Evolutionary conservation across 2,113 vertebrate genomes (phyloP).

Genomic region (Melanostigma gelatinosum): DNA sequence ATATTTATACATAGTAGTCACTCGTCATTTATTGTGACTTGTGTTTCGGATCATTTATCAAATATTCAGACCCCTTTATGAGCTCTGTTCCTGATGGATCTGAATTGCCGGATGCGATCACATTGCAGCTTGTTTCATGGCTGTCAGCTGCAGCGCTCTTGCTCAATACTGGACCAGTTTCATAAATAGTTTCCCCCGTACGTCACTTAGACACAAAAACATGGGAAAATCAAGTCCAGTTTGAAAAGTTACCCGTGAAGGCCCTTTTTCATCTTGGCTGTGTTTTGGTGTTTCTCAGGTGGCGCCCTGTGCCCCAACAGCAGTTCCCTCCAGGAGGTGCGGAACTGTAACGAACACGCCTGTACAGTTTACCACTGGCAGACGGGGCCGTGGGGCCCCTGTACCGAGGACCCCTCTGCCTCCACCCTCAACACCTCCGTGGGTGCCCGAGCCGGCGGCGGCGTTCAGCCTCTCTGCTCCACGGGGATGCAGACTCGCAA

Average conservation of each 20-base stretch:
- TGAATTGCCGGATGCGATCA: no score
- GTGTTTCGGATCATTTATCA: background rate
- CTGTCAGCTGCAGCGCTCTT: no score
- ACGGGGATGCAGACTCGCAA: constrained; percentile 96
- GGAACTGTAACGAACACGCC: constrained; percentile 95
- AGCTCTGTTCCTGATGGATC: background rate
- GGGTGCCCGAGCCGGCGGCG: constrained; percentile 62
- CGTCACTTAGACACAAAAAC: no score
- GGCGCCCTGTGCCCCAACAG: constrained; percentile 90
- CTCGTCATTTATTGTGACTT: background rate
- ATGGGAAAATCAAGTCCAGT: no score
- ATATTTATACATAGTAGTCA: background rate
- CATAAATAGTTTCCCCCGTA: no score
- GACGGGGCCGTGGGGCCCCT: constrained; percentile 92
- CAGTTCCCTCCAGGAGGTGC: constrained; percentile 90
- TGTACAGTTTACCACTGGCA: constrained; percentile 99
- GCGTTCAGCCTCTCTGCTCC: constrained; percentile 85
- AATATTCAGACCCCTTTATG: background rate
- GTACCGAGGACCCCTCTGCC: constrained; percentile 90
- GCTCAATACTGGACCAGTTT: no score
- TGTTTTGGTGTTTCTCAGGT: constrained; percentile 77
- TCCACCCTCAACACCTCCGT: constrained; percentile 86
- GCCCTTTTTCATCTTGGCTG: background rate
- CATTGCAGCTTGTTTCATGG: no score
- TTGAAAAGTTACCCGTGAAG: background rate